Base-by-base conservation (phyloP, 2,888 invertebrate genomes). In the Drosophila prostipennis region DNA sequence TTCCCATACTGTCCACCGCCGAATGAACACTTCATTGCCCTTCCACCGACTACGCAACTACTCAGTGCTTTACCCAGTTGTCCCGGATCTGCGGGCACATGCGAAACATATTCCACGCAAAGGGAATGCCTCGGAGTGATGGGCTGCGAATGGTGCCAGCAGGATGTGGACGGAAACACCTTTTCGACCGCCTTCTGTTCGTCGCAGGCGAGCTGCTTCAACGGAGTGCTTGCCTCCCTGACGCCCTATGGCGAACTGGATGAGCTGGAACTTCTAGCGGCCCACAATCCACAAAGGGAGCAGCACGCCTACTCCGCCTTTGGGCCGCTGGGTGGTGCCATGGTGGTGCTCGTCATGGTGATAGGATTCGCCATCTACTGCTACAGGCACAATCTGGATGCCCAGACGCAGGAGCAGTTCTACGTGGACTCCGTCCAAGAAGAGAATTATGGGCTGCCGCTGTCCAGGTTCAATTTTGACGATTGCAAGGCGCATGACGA, bases 111-210 rank as follows among this genome's bases (percentile, higher is more conserved):
- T 89, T 86, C 92, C 40, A 93, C 94, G 0, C 94, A 95, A 83
- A 93, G 93, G 1, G 94, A 94, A 53, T 96, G 96, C 87, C 90
- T 94, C 49, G 96, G 95, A 0, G 94, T 97, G 29, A 93, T 96
- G 80, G 97, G 97, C 61, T 98, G 98, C 91, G 97, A 98, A 90
- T 98, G 98, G 98, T 98, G 98, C 90, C 95, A 95, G 86, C 92
- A 96, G 63, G 96, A 97, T 87, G 93, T 94, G 6, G 96, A 97
- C 87, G 96, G 96, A 1, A 95, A 95, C 26, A 92, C 93, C 7
- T 93, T 97, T 16, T 91, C 93, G 1, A 92, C 94, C 6, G 95
- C 97, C 0, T 97, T 96, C 90, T 98, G 98, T 90, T 95, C 96
- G 1, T 94, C 95, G 2, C 95, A 96, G 87, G 94, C 95, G 3